Evolutionary conservation across 2,888 invertebrate genomes (phyloP).

Genomic region (Tenthredo livida): DNA sequence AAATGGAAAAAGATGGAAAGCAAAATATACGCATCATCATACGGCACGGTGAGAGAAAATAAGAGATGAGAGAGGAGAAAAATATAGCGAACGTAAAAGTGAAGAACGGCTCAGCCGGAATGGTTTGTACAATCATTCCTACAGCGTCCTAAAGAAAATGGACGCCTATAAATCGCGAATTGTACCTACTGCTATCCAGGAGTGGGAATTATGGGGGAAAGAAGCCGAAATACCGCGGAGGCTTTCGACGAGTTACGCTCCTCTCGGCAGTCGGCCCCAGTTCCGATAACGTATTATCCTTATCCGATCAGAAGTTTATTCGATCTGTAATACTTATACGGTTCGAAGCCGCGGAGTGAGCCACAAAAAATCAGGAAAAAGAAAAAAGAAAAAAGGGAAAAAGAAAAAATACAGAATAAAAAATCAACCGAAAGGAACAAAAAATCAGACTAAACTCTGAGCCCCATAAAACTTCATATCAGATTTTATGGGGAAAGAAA

Average conservation of each 20-base stretch:
- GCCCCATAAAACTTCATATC: background rate
- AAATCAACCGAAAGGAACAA: background rate
- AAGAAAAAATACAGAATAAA: background rate
- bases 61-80: slow-evolving; percentile 52
- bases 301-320: slow-evolving; percentile 50
- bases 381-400: background rate
- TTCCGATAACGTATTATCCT: slow-evolving; percentile 49
- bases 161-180: slow-evolving; percentile 49
- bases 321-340: slow-evolving; percentile 44
- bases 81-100: slow-evolving; percentile 65
- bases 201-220: slow-evolving; percentile 39
- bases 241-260: slow-evolving; percentile 46
- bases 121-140: slow-evolving; percentile 50
- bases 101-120: slow-evolving; percentile 60
- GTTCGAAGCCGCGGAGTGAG: slow-evolving; percentile 7
- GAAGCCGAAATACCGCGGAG: slow-evolving; percentile 43
- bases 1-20: background rate
- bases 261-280: background rate
- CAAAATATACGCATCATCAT: no score
- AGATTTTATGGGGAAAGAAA: no score
- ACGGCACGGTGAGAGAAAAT: background rate
- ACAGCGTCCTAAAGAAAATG: slow-evolving; percentile 46
- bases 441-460: background rate
- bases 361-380: background rate
- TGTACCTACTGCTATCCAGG: slow-evolving; percentile 27